Base-by-base conservation (phyloP, 2,888 invertebrate species). In the Synanthedon myopaeformis region DNA sequence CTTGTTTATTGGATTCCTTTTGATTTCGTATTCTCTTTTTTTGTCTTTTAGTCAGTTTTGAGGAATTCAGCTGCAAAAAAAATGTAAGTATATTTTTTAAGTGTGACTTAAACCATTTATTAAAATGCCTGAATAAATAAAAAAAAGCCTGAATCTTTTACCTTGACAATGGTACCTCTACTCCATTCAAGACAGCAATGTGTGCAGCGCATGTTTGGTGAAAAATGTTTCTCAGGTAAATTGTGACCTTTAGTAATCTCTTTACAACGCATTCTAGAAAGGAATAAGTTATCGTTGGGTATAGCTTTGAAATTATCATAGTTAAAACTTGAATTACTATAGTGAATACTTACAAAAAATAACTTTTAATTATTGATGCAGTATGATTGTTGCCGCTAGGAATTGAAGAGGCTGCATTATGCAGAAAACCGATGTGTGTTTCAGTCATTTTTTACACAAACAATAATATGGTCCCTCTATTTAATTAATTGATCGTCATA, bases 171-270 rank as follows among this genome's bases (percentile, higher is more conserved):
- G 17, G 72, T 69, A 41, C 66, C 61, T 45, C 62, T 72, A 11
- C 58, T 69, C 83, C 83, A 84, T 58, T 82, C 79, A 52, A 76
- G 59, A 54, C 75, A 79, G 59, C 86, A 87, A 50, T 65, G 67
- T 6, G 75, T 66, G 59, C 87, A 87, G 61, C 82, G 71, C 12
- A 63, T 60, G 61, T 71, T 64, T 0, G 63, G 50, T 3, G 82
- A 80, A 64, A 85, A 85, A 42, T 76, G 68, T 58, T 78, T 79
- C 3, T 70, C 65, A 3, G 83, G 83, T 48, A 85, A 69, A 13
- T 75, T 76, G 58, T 65, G 70, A 3, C 76, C 75, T 58, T 71
- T 70, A 3, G 78, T 74, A 28, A 77, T 52, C 42, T 76, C 69
- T 57, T 73, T 74, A 59, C 85, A 82, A 42, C 74, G 69, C 75